Base-by-base conservation (phyloP, 2,797 vertebrate species). In the Mormyrops boulengeri region DNA sequence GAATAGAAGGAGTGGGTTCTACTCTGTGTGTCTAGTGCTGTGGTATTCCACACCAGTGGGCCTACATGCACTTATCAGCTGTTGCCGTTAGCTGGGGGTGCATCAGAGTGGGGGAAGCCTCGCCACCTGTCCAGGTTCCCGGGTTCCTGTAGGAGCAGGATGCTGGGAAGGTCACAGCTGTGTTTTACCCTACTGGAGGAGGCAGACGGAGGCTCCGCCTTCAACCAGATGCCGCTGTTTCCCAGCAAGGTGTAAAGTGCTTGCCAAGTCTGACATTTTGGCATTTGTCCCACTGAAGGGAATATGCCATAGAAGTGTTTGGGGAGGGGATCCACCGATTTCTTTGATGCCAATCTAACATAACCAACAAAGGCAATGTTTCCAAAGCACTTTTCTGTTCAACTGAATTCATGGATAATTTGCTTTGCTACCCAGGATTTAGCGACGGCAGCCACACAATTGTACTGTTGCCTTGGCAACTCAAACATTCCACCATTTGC, bases 381-480 rank as follows among this genome's bases (percentile, higher is more conserved):
- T 66, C n/a, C 57, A 50, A 88, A 14, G 49, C 22, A 22, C n/a
- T 62, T 88, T 88, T 60, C 85, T 41, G 34, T 44, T 88, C 41
- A 77, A 19, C 26, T 14, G 19, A 89, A 44, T 87, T 87, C 49
- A 87, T 50, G 49, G 47, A 62, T 89, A 52, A 87, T 89, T 89
- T 87, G 49, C 49, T 86, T 52, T 55, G 62, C 85, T 89, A 50
- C 85, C 62, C n/a, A 12, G 84, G 89, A 87, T 87, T 87, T 89
- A 87, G 62, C 6, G 5, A 55, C 49, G 22, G 62, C 85, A 53
- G 19, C 49, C n/a, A 62, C 55, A 12, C 80, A 38, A 41, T 60
- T 47, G 57, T 55, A 52, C 47, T 44, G 89, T 89, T 87, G 30
- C 89, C 85, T 26, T 89, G 85, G 89, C 62, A 89, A 89, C 89